phyloP scores from a whole-genome alignment of 2,888 invertebrate species.

The Abscondita cerata region DNA sequence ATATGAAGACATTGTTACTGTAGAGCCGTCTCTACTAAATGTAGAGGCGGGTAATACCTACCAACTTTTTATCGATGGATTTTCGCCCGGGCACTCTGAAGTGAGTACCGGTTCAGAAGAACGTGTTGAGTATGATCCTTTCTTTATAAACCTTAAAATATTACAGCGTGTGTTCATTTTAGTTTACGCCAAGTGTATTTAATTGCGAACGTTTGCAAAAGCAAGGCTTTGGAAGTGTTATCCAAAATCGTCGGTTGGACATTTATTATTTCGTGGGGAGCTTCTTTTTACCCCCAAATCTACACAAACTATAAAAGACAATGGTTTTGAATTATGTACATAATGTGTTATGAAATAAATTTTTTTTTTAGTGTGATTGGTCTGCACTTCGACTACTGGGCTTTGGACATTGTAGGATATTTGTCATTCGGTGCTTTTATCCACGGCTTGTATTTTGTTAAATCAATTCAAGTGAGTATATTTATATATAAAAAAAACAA shows the following conservation, averaged over 20 bases:
- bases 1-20: conserved; percentile 68
- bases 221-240: conserved; percentile 70
- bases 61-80: conserved; percentile 66
- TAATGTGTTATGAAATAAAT: too few species aligned
- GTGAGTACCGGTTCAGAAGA: conserved; percentile 65
- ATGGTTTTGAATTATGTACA: too few species aligned
- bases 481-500: too few species aligned
- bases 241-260: conserved; percentile 94
- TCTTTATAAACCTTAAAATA: background rate
- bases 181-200: conserved; percentile 64
- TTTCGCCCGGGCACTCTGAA: conserved; percentile 72
- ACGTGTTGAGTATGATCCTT: conserved; percentile 55
- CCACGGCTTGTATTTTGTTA: conserved; percentile 85
- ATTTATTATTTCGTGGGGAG: conserved; percentile 97
- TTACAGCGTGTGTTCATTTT: background rate
- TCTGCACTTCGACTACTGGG: conserved; percentile 93
- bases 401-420: conserved; percentile 92
- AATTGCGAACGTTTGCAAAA: conserved; percentile 78
- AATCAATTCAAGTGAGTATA: conserved; percentile 76
- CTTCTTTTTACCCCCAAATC: conserved; percentile 99
- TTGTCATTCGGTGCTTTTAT: conserved; percentile 92
- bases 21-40: conserved; percentile 61
- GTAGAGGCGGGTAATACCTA: conserved; percentile 47
- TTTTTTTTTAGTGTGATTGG: conserved; percentile 87
- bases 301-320: conserved; percentile 88